A percentile compares a stretch with the other conserved stretches of the same genome.
Evolutionary conservation across 2,888 invertebrate genomes (phyloP).

Genomic region (Alcis repandata): DNA sequence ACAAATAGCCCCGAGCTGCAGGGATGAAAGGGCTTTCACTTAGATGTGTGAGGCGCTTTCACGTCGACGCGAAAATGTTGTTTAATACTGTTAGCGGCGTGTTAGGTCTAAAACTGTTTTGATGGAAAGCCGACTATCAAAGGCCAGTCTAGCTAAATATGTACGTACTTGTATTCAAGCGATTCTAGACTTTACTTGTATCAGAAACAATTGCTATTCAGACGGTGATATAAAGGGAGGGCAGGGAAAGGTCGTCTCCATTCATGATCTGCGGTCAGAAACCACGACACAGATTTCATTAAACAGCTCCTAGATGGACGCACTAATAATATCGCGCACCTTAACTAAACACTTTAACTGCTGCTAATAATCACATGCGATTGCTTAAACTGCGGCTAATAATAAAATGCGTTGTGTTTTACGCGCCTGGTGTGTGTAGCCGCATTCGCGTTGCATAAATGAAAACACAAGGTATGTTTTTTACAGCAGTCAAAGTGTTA

Average conservation of each 20-base stretch:
- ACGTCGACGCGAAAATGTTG: constrained; percentile 37
- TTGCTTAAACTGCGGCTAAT: too few relatives aligned
- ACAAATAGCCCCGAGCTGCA: constrained; percentile 58
- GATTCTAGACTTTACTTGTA: constrained; percentile 3
- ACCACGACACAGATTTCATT: too few relatives aligned
- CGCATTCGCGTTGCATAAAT: too few relatives aligned
- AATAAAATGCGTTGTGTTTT: too few relatives aligned
- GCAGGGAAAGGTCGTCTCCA: constrained; percentile 3
- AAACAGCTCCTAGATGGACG: too few relatives aligned
- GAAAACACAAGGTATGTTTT: too few relatives aligned
- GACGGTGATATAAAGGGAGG: not conserved
- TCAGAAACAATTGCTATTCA: not conserved
- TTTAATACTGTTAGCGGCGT: constrained; percentile 23
- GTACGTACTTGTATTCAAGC: constrained; percentile 9
- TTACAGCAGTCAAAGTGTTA: too few relatives aligned
- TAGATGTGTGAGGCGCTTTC: constrained; percentile 58
- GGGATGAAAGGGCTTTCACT: constrained; percentile 60
- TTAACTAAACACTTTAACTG: too few relatives aligned
- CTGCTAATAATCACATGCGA: too few relatives aligned
- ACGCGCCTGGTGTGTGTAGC: too few relatives aligned
- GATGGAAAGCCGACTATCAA: constrained; percentile 4
- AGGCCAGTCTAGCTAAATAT: constrained; percentile 12
- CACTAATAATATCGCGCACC: too few relatives aligned
- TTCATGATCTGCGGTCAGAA: not conserved
- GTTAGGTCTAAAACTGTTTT: constrained; percentile 12